phyloP scores from a whole-genome alignment of 2,888 invertebrate species.

The Trissolcus japonicus region DNA sequence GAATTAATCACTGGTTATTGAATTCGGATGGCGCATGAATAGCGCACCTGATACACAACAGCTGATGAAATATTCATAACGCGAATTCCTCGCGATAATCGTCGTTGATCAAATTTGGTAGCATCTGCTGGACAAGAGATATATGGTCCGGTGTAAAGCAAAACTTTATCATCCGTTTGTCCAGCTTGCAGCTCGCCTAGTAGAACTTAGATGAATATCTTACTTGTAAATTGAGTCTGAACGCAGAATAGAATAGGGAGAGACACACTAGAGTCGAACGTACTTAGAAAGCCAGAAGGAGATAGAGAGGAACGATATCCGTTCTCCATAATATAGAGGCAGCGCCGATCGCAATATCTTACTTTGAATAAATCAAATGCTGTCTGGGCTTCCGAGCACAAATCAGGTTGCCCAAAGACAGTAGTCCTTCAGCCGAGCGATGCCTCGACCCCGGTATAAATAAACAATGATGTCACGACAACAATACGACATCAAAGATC shows the following conservation, averaged over 20 bases:
- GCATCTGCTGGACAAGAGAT: conserved; percentile 31
- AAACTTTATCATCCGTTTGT: conserved; percentile 64
- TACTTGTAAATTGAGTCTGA: conserved; percentile 67
- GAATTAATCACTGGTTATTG: conserved; percentile 49
- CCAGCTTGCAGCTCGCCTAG: conserved; percentile 61
- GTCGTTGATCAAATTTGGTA: conserved; percentile 29
- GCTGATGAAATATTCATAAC: conserved; percentile 45
- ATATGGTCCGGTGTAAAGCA: conserved; percentile 17
- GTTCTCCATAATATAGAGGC: conserved; percentile 70
- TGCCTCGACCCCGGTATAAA: conserved; percentile 67
- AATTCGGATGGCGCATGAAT: conserved; percentile 32
- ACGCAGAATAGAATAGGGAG: conserved; percentile 48
- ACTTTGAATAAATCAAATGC: conserved; percentile 75
- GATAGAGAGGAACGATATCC: conserved; percentile 65
- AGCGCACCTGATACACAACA: conserved; percentile 37
- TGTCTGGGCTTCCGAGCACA: conserved; percentile 67
- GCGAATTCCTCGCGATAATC: conserved; percentile 33
- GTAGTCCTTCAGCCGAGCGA: conserved; percentile 69
- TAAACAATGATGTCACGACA: conserved; percentile 64
- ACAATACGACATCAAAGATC: conserved; percentile 53
- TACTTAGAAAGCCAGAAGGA: conserved; percentile 54
- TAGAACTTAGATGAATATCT: conserved; percentile 71
- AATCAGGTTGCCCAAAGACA: conserved; percentile 65
- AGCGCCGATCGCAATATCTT: conserved; percentile 73
- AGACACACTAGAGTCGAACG: conserved; percentile 28